Evolutionary conservation across 1,140 invertebrate species (phyloP).

Genomic region (Thaumetopoea pityocampa): DNA sequence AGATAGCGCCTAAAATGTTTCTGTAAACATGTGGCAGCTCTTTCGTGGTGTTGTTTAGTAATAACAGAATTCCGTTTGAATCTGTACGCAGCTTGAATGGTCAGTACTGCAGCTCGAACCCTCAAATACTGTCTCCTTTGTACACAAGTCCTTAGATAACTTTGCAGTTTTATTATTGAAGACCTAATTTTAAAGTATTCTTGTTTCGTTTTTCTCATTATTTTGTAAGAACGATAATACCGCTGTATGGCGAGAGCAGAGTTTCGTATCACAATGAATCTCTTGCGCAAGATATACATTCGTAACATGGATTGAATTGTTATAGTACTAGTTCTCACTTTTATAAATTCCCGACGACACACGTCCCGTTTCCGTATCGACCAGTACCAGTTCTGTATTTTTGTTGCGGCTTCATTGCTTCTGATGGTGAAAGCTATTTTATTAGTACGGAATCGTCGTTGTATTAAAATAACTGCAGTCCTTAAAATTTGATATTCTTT

Average conservation of each 20-base stretch:
- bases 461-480: slow-evolving; percentile 40
- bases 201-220: slow-evolving; percentile 29
- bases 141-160: slow-evolving; percentile 44
- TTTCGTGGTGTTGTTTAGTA: slow-evolving; percentile 41
- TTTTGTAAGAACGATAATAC: slow-evolving; percentile 42
- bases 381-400: slow-evolving; percentile 70
- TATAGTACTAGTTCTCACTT: slow-evolving; percentile 31
- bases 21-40: slow-evolving; percentile 79
- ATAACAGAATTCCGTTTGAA: slow-evolving; percentile 32
- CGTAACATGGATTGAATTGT: slow-evolving; percentile 38
- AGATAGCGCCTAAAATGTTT: slow-evolving; percentile 78
- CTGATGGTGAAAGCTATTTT: slow-evolving; percentile 32
- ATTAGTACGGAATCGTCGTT: slow-evolving; percentile 53
- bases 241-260: slow-evolving; percentile 47
- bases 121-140: slow-evolving; percentile 41
- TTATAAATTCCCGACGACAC: slow-evolving; percentile 47
- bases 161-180: slow-evolving; percentile 51
- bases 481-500: slow-evolving; percentile 43
- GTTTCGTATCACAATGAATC: slow-evolving; percentile 35
- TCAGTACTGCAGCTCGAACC: slow-evolving; percentile 33
- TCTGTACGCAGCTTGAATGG: slow-evolving; percentile 55
- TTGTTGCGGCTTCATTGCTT: slow-evolving; percentile 37
- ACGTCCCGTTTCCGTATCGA: slow-evolving; percentile 38
- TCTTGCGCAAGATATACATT: slow-evolving; percentile 44
- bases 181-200: slow-evolving; percentile 40